These are phyloP conservation scores for Blera fallax DNA, from an alignment of 2,888 invertebrate genomes.

Conservation along the genomic window DNA sequence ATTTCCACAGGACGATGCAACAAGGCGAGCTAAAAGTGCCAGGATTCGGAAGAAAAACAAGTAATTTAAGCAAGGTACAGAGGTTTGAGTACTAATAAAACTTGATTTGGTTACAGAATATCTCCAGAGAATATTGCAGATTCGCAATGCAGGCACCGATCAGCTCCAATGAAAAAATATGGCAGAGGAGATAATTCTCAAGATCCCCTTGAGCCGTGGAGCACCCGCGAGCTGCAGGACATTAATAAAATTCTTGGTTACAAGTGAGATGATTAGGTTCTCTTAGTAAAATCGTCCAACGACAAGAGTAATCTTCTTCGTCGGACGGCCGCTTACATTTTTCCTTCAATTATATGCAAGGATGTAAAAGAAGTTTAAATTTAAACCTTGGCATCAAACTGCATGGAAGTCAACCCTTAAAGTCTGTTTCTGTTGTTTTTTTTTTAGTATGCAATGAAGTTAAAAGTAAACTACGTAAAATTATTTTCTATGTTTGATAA, in stretches of 20 bases:
- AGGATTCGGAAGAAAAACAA: slow-evolving; percentile 78
- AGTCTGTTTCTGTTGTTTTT: no score
- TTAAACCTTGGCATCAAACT: no score
- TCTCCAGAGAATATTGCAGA: slow-evolving; percentile 78
- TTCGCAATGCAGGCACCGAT: slow-evolving; percentile 77
- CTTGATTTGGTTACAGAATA: slow-evolving; percentile 74
- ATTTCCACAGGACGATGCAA: slow-evolving; percentile 78
- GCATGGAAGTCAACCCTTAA: no score
- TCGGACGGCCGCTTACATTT: no score
- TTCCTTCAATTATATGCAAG: no score
- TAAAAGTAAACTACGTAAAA: no score
- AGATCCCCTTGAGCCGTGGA: slow-evolving; percentile 89
- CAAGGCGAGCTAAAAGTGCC: slow-evolving; percentile 78
- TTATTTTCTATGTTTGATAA: no score
- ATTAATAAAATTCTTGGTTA: slow-evolving; percentile 87
- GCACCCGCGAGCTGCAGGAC: slow-evolving; percentile 86
- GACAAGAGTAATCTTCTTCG: no score
- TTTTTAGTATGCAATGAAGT: no score
- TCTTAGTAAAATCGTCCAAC: no score
- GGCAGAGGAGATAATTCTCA: slow-evolving; percentile 82
- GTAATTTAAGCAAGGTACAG: slow-evolving; percentile 70
- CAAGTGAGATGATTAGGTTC: slow-evolving; percentile 6
- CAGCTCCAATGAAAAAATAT: slow-evolving; percentile 76
- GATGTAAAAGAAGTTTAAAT: no score
- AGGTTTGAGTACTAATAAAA: background rate